These are phyloP conservation scores for Euura saliciscinereae DNA, from an alignment of 1,140 invertebrate genomes.

Conservation along the genomic window DNA sequence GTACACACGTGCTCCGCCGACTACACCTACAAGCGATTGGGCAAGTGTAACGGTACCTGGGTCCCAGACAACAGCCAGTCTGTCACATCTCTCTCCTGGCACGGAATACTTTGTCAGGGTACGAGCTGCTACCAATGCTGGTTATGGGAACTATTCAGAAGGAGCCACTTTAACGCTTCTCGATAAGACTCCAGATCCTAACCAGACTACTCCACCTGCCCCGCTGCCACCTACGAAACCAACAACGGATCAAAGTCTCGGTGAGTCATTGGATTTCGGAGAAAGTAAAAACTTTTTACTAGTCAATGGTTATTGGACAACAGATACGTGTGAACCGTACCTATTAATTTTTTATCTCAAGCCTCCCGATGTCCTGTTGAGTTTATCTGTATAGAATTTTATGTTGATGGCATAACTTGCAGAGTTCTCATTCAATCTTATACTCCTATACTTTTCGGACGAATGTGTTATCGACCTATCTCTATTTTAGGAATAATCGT, in stretches of 20 bases:
- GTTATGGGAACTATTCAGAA: slow-evolving; percentile 57
- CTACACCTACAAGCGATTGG: slow-evolving; percentile 48
- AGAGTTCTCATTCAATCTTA: not conserved
- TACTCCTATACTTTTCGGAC: too few relatives aligned
- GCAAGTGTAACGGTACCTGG: slow-evolving; percentile 51
- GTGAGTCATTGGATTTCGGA: slow-evolving; percentile 34
- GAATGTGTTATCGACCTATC: not conserved
- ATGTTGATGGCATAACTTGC: not conserved
- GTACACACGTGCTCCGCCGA: slow-evolving; percentile 49
- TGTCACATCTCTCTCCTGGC: slow-evolving; percentile 56
- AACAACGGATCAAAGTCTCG: slow-evolving; percentile 54
- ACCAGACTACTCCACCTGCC: too few relatives aligned
- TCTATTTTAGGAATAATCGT: slow-evolving; percentile 45
- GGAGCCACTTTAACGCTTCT: slow-evolving; percentile 35
- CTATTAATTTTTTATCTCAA: too few relatives aligned
- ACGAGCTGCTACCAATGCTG: slow-evolving; percentile 61
- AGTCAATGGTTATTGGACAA: slow-evolving; percentile 13
- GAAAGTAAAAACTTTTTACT: slow-evolving; percentile 13
- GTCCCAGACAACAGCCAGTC: slow-evolving; percentile 47
- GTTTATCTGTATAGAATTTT: not conserved
- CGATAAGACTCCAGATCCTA: too few relatives aligned
- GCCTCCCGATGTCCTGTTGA: too few relatives aligned
- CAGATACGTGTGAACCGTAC: too few relatives aligned
- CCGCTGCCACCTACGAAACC: slow-evolving; percentile 24
- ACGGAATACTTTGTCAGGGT: slow-evolving; percentile 62